Percentiles rank a stretch among this genome's conserved stretches.
Evolutionary conservation across 1,140 invertebrate genomes (phyloP).

Genomic region (Drosophila punjabiensis): DNA sequence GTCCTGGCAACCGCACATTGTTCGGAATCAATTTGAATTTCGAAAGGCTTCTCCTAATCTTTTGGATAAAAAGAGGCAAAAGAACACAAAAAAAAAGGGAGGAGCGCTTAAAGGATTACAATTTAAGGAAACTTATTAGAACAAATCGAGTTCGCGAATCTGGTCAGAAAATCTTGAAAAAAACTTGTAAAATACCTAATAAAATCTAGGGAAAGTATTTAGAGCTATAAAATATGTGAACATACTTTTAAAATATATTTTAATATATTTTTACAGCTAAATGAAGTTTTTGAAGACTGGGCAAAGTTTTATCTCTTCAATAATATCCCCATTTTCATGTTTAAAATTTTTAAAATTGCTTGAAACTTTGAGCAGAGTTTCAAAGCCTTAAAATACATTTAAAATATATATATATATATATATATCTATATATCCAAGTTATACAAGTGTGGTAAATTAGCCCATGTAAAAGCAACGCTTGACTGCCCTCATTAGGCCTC

Average conservation of each 20-base stretch:
- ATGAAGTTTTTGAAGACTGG: not conserved
- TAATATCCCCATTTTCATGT: not conserved
- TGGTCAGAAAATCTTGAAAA: no score
- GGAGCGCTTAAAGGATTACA: not conserved
- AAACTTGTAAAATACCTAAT: not conserved
- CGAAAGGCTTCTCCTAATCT: constrained; percentile 18
- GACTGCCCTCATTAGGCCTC: constrained; percentile 72
- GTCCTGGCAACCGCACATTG: constrained; percentile 26
- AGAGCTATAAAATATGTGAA: not conserved
- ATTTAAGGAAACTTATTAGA: not conserved
- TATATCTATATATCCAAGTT: no score
- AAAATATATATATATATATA: not conserved
- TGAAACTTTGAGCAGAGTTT: not conserved
- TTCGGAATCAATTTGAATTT: constrained; percentile 46
- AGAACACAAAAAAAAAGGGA: not conserved
- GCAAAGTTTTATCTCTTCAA: not conserved
- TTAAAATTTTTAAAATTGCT: no score
- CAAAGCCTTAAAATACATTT: not conserved
- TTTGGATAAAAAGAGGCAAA: not conserved
- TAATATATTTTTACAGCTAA: not conserved
- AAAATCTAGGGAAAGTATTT: not conserved
- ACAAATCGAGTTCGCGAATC: not conserved
- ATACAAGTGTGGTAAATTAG: constrained; percentile 61
- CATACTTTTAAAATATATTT: not conserved
- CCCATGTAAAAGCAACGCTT: constrained; percentile 31